phyloP scores from a whole-genome alignment of 1,140 invertebrate genomes.

The Drosophila santomea region DNA sequence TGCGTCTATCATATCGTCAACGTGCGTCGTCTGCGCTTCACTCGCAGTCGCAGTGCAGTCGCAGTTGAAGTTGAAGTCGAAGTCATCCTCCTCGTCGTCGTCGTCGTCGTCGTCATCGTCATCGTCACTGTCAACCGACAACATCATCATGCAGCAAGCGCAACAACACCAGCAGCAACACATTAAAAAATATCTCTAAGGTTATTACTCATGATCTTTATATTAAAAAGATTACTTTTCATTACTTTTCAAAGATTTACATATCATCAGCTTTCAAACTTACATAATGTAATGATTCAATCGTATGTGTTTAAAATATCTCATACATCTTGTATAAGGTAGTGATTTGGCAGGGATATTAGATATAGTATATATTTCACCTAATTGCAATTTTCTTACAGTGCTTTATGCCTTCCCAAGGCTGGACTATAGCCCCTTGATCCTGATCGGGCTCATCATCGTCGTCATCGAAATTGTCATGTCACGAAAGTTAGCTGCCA shows the following conservation, averaged over 20 bases:
- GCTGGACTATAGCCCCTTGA: constrained; percentile 52
- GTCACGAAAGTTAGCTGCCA: constrained; percentile 79
- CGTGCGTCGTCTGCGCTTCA: constrained; percentile 55
- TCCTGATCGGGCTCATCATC: constrained; percentile 77
- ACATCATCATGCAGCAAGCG: constrained; percentile 71
- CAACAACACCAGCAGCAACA: constrained; percentile 30
- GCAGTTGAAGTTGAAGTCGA: constrained; percentile 13
- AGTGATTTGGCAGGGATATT: too few species aligned
- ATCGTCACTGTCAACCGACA: constrained; percentile 60
- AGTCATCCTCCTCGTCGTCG: constrained; percentile 38
- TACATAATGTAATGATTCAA: neutral
- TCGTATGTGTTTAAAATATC: too few species aligned
- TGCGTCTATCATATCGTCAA: constrained; percentile 83
- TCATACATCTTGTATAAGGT: too few species aligned
- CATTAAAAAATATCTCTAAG: neutral
- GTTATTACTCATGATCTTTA: neutral
- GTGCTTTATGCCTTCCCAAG: constrained; percentile 25
- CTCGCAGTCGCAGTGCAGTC: constrained; percentile 15
- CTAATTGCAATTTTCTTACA: neutral
- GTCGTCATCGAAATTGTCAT: constrained; percentile 81
- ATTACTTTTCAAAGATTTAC: too few species aligned
- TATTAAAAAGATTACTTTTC: too few species aligned
- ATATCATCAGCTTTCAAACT: neutral
- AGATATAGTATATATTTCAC: too few species aligned
- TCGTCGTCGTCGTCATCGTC: constrained; percentile 22